Evolutionary conservation across 2,113 vertebrate species (phyloP), one percentile per base, ranked within the genome.

Genomic region (Herpailurus yagouaroundi): DNA sequence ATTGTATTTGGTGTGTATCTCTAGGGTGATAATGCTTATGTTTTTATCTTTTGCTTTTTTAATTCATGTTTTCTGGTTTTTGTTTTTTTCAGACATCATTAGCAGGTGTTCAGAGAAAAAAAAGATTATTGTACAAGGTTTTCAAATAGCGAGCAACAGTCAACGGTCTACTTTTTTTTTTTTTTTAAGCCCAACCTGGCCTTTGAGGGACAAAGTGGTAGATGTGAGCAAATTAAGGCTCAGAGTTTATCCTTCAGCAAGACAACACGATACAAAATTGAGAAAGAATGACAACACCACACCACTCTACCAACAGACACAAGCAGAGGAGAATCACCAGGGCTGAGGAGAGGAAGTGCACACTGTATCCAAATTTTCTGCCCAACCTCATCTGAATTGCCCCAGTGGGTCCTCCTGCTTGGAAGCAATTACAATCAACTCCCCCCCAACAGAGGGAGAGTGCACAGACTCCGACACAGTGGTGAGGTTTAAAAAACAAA

Each of bases 41-140:
- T n/a, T 94, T 84, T 71, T 82, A 48, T 74, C 41, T 82, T 81
- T 87, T 77, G 18, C 45, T 55, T 93, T 76, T 86, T 41, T 91
- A 12, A 25, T 77, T 76, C 4, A 33, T 14, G 23, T 25, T 91
- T 76, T 55, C 9, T 68, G 6, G 7, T 10, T 80, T 0, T 52
- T 41, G 48, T 66, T 68, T 77, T 60, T 27, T 27, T 7, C 29
- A 64, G 4, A 50, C 16, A 87, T 81, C 27, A 93, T 81, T 81
- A 81, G 74, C 25, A 79, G 41, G 36, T 73, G 76, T 38, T n/a
- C 5, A 74, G n/a, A 15, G n/a, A 57, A 86, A 93, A 36, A 10
- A 87, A 79, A 80, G 21, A 91, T 88, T 94, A 94, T 73, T 52
- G 16, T 38, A 29, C 8, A 57, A 79, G 3, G 11, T 8, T 69